Conservation (phyloP, 1,140 invertebrate genomes). For the Anastrepha ludens region DNA sequence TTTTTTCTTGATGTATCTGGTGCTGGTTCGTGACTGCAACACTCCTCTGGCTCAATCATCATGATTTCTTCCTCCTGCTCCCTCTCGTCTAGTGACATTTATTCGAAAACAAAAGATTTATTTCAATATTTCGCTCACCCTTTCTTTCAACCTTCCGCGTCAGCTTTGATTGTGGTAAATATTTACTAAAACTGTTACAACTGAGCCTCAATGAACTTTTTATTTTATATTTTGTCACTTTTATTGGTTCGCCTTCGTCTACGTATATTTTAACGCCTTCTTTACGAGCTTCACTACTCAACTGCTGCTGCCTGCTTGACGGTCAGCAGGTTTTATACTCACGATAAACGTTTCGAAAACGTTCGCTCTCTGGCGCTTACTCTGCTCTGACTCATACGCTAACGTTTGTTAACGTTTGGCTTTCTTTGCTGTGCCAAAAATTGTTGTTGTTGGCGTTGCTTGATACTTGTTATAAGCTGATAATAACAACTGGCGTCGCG, state of each 20-base stretch:
- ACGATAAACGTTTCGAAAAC: constrained; percentile 2
- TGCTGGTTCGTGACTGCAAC: not conserved
- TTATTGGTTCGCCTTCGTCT: not conserved
- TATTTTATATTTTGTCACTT: not conserved
- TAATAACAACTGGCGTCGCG: no score
- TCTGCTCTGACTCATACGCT: not conserved
- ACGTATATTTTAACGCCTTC: not conserved
- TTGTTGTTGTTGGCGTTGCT: no score
- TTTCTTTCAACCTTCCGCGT: not conserved
- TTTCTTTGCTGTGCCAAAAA: not conserved
- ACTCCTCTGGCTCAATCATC: not conserved
- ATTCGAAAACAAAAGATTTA: not conserved
- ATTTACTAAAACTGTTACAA: no score
- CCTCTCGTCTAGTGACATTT: not conserved
- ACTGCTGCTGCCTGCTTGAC: constrained; percentile 10
- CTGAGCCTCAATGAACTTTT: no score
- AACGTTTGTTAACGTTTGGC: not conserved
- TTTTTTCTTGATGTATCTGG: not conserved
- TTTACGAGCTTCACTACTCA: not conserved
- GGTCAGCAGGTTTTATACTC: not conserved
- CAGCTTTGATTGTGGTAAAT: no score
- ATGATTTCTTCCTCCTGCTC: not conserved
- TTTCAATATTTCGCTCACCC: not conserved
- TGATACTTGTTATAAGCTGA: no score
- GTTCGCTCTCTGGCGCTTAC: not conserved